Conservation (phyloP, 2,888 invertebrate species). For the Hirtodrosophila cameraria region DNA sequence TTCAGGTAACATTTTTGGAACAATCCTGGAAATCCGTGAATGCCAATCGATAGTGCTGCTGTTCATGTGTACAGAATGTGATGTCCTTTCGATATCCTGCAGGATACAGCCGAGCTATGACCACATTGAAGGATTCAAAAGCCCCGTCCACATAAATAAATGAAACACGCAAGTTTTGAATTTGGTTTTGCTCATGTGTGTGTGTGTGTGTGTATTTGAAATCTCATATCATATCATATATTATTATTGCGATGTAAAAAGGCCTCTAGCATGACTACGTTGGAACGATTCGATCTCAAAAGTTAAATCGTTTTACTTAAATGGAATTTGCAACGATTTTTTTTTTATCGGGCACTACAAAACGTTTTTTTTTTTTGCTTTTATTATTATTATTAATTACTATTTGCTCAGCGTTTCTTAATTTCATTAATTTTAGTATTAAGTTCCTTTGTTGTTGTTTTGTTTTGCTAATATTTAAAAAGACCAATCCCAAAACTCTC, state of each 20-base stretch:
- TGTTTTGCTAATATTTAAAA: constrained; percentile 24
- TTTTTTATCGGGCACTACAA: constrained; percentile 57
- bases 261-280: constrained; percentile 53
- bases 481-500: constrained; percentile 37
- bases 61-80: too few species aligned
- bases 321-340: constrained; percentile 51
- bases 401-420: constrained; percentile 15
- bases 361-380: constrained; percentile 49
- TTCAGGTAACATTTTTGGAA: too few species aligned
- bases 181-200: constrained; percentile 17
- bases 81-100: too few species aligned
- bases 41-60: too few species aligned
- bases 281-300: constrained; percentile 8
- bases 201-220: constrained; percentile 36
- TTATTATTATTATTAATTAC: constrained; percentile 31
- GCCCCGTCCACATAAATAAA: neutral
- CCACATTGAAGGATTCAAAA: too few species aligned
- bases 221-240: constrained; percentile 27
- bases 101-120: too few species aligned
- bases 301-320: constrained; percentile 34
- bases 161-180: neutral
- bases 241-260: constrained; percentile 52
- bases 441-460: too few species aligned
- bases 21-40: too few species aligned
- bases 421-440: too few species aligned